Conservation (phyloP, 2,113 vertebrate genomes). For the Helogale parvula region DNA sequence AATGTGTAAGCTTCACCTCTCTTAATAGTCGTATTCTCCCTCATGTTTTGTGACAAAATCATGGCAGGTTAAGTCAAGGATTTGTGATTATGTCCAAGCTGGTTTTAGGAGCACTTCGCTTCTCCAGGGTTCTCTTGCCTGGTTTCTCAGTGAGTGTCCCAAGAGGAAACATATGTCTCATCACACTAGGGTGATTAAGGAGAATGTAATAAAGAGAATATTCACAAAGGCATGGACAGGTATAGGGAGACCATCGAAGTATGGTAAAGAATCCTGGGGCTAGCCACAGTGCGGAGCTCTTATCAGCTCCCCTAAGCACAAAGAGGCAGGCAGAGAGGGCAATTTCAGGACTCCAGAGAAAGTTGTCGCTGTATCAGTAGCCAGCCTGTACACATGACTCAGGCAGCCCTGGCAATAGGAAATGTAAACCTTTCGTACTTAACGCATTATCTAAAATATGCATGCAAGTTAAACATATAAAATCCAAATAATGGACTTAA, state of each 20-base stretch:
- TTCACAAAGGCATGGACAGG: neutral
- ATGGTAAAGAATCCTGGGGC: neutral
- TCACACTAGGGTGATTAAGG: neutral
- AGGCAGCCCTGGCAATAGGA: neutral
- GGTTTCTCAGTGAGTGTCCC: neutral
- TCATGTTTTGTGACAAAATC: neutral
- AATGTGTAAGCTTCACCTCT: neutral
- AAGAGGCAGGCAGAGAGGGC: neutral
- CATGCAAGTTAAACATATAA: neutral
- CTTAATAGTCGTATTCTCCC: neutral
- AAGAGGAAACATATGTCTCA: neutral
- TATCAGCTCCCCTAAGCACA: neutral
- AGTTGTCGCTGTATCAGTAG: neutral
- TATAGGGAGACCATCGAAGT: neutral
- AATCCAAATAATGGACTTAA: neutral
- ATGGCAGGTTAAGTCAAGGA: neutral
- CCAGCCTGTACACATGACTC: neutral
- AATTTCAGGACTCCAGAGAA: neutral
- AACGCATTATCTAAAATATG: neutral
- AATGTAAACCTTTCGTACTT: neutral
- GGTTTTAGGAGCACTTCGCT: neutral
- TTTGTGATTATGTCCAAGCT: neutral
- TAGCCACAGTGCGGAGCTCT: neutral
- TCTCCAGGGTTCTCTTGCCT: neutral
- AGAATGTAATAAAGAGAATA: neutral